Conservation (phyloP, 2,888 invertebrate genomes). For the Siphonodentalium dalli region DNA sequence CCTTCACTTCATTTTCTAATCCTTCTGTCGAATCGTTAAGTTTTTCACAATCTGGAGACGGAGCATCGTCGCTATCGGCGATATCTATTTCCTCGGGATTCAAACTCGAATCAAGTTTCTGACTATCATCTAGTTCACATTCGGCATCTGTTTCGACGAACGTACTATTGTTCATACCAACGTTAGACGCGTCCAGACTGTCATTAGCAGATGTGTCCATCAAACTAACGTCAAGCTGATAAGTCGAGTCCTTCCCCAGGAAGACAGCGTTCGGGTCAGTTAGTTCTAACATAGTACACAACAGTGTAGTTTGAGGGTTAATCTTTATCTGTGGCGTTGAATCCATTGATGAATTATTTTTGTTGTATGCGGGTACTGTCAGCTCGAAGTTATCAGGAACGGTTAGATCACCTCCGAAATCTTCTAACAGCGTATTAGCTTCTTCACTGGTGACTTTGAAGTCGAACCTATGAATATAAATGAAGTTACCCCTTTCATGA, state of each 20-base stretch:
- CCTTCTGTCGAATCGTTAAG: no score
- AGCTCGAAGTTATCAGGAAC: conserved; percentile 82
- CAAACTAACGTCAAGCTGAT: conserved; percentile 13
- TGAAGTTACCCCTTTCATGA: not conserved
- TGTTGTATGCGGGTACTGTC: conserved; percentile 74
- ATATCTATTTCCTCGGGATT: no score
- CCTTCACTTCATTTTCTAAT: no score
- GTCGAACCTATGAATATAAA: conserved; percentile 69
- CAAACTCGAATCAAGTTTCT: no score
- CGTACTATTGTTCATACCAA: conserved; percentile 1
- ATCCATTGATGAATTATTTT: conserved; percentile 19
- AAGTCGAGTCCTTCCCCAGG: conserved; percentile 39
- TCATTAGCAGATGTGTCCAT: not conserved
- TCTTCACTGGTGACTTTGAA: conserved; percentile 81
- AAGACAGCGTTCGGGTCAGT: conserved; percentile 75
- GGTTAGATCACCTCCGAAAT: conserved; percentile 74
- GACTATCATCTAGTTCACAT: conserved; percentile 1
- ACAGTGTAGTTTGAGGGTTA: conserved; percentile 68
- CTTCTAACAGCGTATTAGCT: conserved; percentile 71
- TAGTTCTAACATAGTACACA: conserved; percentile 71
- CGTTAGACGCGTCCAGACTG: not conserved
- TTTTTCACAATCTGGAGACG: no score
- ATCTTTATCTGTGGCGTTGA: conserved; percentile 33
- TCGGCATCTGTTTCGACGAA: conserved; percentile 11
- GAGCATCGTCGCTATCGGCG: no score